Percentiles rank a stretch among this genome's conserved stretches.
Evolutionary conservation across 2,888 invertebrate genomes (phyloP).

Genomic region (Drosophila paracracens): DNA sequence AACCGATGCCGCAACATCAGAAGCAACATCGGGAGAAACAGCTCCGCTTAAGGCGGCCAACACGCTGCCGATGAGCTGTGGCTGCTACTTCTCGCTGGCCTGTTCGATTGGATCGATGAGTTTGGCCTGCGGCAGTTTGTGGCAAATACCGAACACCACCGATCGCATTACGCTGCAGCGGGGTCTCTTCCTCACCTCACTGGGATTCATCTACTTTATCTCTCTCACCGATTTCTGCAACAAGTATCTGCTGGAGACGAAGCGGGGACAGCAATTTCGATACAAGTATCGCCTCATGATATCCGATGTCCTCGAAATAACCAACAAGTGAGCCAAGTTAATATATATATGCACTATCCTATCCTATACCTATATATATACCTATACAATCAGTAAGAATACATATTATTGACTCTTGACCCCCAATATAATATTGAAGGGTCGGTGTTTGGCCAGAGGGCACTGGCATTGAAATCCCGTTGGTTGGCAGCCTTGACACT

Average conservation of each 20-base stretch:
- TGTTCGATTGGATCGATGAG: slow-evolving; percentile 85
- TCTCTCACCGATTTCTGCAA: slow-evolving; percentile 89
- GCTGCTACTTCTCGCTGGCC: slow-evolving; percentile 84
- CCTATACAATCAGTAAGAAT: too few relatives aligned
- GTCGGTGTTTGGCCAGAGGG: neutral
- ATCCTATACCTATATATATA: neutral
- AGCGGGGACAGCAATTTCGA: slow-evolving; percentile 87
- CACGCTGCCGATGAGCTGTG: slow-evolving; percentile 41
- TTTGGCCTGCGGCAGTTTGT: slow-evolving; percentile 84
- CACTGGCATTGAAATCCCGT: neutral
- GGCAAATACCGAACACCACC: slow-evolving; percentile 83
- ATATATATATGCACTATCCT: neutral
- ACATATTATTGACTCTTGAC: too few relatives aligned
- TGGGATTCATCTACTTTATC: slow-evolving; percentile 89
- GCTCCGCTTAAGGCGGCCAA: neutral
- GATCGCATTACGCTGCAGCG: slow-evolving; percentile 88
- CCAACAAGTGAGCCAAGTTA: slow-evolving; percentile 89
- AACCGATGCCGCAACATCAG: neutral
- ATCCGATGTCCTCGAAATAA: slow-evolving; percentile 90
- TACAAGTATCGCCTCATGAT: slow-evolving; percentile 88
- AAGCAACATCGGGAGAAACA: neutral
- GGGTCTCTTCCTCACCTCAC: slow-evolving; percentile 87
- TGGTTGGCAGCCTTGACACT: neutral
- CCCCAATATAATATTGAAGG: neutral
- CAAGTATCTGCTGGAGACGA: slow-evolving; percentile 87